Conservation (phyloP, 2,113 vertebrate species). For the Arothron firmamentum region DNA sequence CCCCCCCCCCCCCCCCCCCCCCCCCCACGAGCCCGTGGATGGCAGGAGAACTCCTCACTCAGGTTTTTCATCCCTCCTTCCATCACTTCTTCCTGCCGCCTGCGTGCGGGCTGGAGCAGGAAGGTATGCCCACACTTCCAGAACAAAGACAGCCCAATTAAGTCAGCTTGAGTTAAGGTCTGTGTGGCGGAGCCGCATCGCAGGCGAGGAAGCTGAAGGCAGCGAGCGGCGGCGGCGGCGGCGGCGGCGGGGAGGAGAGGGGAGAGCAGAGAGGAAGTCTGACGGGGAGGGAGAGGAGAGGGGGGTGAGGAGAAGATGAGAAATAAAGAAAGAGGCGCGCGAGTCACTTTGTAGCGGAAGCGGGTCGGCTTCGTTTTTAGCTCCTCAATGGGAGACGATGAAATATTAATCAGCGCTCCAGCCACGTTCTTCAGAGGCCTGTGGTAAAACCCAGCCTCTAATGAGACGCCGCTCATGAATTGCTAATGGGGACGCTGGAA, state of each 20-base stretch:
- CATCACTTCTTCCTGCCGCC: slow-evolving; percentile 1
- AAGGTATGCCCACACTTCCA: slow-evolving; percentile 73
- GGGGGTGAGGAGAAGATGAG: slow-evolving; percentile 38
- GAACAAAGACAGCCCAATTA: slow-evolving; percentile 80
- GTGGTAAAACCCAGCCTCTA: slow-evolving; percentile 77
- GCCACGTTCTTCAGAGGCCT: slow-evolving; percentile 77
- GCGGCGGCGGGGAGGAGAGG: slow-evolving; percentile 31
- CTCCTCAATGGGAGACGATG: slow-evolving; percentile 76
- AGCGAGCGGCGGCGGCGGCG: slow-evolving; percentile 26
- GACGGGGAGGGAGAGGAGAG: slow-evolving; percentile 50
- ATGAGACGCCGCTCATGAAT: slow-evolving; percentile 79
- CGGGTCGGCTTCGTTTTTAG: slow-evolving; percentile 72
- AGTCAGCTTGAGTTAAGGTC: slow-evolving; percentile 79
- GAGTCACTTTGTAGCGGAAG: slow-evolving; percentile 74
- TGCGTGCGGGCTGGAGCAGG: slow-evolving; percentile 38
- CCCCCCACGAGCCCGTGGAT: slow-evolving; percentile 12
- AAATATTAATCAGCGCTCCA: slow-evolving; percentile 80
- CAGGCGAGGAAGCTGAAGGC: slow-evolving; percentile 45
- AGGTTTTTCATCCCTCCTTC: slow-evolving; percentile 34
- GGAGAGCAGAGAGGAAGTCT: slow-evolving; percentile 41
- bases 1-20: no score
- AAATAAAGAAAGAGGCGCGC: slow-evolving; percentile 40
- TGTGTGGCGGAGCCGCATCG: slow-evolving; percentile 61
- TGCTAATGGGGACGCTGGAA: slow-evolving; percentile 76
- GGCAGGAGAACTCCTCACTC: slow-evolving; percentile 37